Base-by-base conservation (phyloP, 2,888 invertebrate genomes). In the Limnephilus auricula region DNA sequence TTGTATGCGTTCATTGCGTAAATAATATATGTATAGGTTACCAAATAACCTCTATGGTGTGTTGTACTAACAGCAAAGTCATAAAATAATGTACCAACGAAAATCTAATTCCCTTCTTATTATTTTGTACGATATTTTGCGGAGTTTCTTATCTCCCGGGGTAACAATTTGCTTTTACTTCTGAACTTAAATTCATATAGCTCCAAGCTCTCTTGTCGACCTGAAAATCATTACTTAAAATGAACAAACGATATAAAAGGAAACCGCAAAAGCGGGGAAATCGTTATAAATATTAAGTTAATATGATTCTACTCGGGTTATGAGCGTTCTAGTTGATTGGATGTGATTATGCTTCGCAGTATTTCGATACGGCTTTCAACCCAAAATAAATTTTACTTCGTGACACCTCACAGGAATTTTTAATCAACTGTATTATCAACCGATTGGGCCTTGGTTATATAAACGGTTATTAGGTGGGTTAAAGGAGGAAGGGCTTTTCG, bases 161-260 rank as follows among this genome's bases (percentile, higher is more conserved):
- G 65, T 65, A 65, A 65, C 65, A 65, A 65, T 65, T 65, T 65
- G n/a, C 65, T 65, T 65, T 65, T 65, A 65, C 65, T 65, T 65
- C 25, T 0, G 65, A 65, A 65, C 65, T 65, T 65, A 65, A 65
- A 65, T 65, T 65, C 65, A 65, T 25, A 65, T 65, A n/a, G 65
- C 65, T 65, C 65, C 65, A 65, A 65, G 65, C 65, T 65, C 65
- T 65, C 65, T 65, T n/a, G 25, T 65, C 65, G 65, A 65, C 65
- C 65, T 65, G 65, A 65, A 65, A 65, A 65, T n/a, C 65, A 65
- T 65, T 65, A 65, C 65, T 65, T 65, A 65, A 65, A 50, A 65
- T n/a, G 65, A 65, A 65, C 25, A 25, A 65, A 65, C 65, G 65
- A 65, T 25, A 6, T 65, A 65, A 65, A 65, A 25, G 65, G 65